These are phyloP conservation scores for Phrynosoma blainvillii DNA, from an alignment of 2,113 vertebrate species.

Conservation along the genomic window DNA sequence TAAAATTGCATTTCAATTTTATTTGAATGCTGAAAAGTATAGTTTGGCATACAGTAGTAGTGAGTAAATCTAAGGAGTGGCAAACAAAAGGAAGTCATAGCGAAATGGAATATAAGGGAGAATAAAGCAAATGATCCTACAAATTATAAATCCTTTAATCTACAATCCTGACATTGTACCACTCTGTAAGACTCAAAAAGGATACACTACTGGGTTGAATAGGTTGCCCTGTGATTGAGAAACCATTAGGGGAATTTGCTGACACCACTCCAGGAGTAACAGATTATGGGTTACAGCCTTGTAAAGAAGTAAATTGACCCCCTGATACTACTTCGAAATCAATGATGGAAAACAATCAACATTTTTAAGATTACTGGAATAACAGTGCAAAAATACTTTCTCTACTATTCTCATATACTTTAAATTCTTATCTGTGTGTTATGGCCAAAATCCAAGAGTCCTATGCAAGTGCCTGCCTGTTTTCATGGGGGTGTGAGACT, in stretches of 20 bases:
- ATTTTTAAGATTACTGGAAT: conserved; percentile 12
- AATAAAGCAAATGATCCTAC: conserved; percentile 12
- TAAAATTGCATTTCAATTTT: conserved; percentile 73
- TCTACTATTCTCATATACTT: background rate
- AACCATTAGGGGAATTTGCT: background rate
- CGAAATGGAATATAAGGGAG: conserved; percentile 52
- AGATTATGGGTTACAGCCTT: background rate
- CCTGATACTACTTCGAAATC: conserved; percentile 45
- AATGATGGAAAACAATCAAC: conserved; percentile 34
- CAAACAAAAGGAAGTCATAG: conserved; percentile 61
- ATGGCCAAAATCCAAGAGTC: background rate
- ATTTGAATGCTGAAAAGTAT: conserved; percentile 63
- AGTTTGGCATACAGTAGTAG: conserved; percentile 65
- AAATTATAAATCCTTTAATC: background rate
- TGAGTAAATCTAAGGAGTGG: conserved; percentile 59
- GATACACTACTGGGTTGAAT: background rate
- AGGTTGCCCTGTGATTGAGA: background rate
- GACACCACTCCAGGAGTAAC: background rate
- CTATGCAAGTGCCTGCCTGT: background rate
- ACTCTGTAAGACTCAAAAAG: background rate
- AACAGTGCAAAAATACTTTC: background rate
- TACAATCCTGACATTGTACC: background rate
- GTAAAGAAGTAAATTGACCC: conserved; percentile 25
- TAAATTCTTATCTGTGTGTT: background rate
- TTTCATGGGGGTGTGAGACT: background rate